Percentiles rank a stretch among this genome's conserved stretches.
Evolutionary conservation across 1,140 invertebrate genomes (phyloP).

Genomic region (Pseudomyrmex dendroicus): DNA sequence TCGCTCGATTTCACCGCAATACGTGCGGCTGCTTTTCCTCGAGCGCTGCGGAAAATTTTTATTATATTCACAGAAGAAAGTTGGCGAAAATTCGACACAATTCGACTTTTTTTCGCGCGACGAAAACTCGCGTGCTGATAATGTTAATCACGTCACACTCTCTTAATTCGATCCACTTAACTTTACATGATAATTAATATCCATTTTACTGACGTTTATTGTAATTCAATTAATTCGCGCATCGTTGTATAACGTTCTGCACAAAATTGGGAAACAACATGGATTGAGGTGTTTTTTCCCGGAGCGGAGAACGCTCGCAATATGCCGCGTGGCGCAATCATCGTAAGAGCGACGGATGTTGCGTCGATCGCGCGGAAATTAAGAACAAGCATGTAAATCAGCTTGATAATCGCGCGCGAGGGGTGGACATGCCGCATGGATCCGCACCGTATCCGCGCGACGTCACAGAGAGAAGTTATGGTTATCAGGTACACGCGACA

Average conservation of each 20-base stretch:
- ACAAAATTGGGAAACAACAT: too few species aligned
- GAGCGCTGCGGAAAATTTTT: background rate
- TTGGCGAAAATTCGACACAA: background rate
- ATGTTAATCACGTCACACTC: background rate
- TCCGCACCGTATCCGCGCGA: background rate
- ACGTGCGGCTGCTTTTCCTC: background rate
- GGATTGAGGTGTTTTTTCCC: too few species aligned
- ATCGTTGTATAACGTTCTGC: too few species aligned
- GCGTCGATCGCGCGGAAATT: background rate
- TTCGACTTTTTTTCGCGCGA: background rate
- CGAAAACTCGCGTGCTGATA: background rate
- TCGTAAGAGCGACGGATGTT: background rate
- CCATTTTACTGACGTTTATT: too few species aligned
- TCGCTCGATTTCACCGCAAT: background rate
- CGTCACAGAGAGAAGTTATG: slow-evolving; percentile 41
- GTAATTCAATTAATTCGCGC: too few species aligned
- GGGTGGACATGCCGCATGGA: background rate
- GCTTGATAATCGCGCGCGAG: background rate
- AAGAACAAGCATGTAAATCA: background rate
- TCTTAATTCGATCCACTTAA: too few species aligned
- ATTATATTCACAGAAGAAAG: background rate
- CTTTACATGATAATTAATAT: background rate
- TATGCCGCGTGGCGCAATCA: background rate
- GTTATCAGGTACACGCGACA: slow-evolving; percentile 62
- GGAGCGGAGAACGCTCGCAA: background rate